phyloP scores from a whole-genome alignment of 1,140 invertebrate genomes.

The Coptotermes formosanus region DNA sequence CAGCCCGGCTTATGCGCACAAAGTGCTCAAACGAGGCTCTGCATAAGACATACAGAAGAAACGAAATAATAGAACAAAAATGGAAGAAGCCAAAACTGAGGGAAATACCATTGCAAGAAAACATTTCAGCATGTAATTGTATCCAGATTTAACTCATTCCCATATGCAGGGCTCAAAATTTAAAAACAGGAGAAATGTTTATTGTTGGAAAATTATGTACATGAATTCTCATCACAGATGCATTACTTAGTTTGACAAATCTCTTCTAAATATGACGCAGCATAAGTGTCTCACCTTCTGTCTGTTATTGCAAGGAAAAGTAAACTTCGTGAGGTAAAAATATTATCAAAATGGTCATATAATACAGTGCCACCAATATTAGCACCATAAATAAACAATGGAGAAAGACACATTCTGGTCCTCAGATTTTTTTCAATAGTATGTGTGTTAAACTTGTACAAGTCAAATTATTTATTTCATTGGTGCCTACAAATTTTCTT shows the following conservation, averaged over 20 bases:
- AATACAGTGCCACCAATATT: too few species aligned
- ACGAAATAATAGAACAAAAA: constrained; percentile 42
- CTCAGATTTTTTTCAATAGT: too few species aligned
- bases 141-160: background rate
- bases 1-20: constrained; percentile 53
- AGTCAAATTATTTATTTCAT: too few species aligned
- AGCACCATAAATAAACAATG: too few species aligned
- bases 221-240: background rate
- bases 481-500: too few species aligned
- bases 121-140: background rate
- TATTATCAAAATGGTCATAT: too few species aligned
- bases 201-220: background rate
- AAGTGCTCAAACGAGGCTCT: constrained; percentile 65
- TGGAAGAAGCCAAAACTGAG: constrained; percentile 21
- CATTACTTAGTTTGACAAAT: background rate
- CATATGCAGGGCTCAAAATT: constrained; percentile 15
- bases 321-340: too few species aligned
- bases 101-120: background rate
- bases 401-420: too few species aligned
- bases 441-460: too few species aligned
- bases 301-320: too few species aligned
- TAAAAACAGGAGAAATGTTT: background rate
- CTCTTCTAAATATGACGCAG: background rate
- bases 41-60: constrained; percentile 47
- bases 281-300: too few species aligned